Evolutionary conservation across 64 coral and sea anemone species (phyloP).

Genomic region (Montipora foliosa): DNA sequence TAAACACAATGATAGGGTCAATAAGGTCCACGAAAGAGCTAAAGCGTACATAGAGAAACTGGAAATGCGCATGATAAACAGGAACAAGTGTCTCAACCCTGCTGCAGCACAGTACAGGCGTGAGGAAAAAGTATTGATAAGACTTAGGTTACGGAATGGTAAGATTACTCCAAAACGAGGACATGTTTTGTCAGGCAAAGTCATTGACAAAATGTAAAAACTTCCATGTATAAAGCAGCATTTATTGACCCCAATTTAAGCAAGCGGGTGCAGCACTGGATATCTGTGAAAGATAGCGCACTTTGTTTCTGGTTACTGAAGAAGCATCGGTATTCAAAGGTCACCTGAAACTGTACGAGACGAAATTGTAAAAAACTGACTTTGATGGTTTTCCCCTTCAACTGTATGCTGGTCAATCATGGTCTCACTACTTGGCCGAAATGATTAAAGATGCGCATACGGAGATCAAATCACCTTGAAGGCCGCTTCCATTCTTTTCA

Average conservation of each 20-base stretch:
- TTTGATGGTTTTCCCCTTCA: conserved; percentile 20
- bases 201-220: conserved; percentile 44
- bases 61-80: conserved; percentile 3
- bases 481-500: conserved; percentile 10
- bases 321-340: conserved; percentile 10
- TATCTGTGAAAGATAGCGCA: conserved; percentile 20
- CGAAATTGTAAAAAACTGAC: background rate
- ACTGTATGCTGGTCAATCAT: conserved; percentile 31
- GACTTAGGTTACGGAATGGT: background rate
- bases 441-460: conserved; percentile 11
- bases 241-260: conserved; percentile 8
- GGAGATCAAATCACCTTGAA: conserved; percentile 32
- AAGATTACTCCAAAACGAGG: conserved; percentile 25
- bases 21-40: background rate
- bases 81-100: background rate
- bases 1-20: background rate
- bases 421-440: conserved; percentile 15
- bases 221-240: conserved; percentile 9
- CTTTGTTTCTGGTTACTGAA: background rate
- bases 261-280: background rate
- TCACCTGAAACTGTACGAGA: background rate
- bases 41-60: background rate
- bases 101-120: background rate
- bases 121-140: conserved; percentile 29
- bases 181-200: conserved; percentile 19